Evolutionary conservation across 2,888 invertebrate species (phyloP), one percentile per base, ranked within the genome.

Genomic region (Cactoblastis cactorum): DNA sequence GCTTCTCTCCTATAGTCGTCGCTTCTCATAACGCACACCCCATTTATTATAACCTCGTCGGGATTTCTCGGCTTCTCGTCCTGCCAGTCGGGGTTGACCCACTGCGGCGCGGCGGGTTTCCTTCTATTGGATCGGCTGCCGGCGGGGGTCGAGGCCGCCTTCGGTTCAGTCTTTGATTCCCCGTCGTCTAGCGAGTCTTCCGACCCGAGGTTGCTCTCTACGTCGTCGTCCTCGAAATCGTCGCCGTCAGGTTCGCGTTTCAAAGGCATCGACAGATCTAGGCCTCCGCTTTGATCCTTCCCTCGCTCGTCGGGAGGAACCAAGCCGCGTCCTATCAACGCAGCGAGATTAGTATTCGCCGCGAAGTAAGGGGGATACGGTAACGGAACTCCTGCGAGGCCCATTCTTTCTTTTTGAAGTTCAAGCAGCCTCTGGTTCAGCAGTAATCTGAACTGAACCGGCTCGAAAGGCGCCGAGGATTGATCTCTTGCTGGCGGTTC

Each of bases 41-140:
- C 97, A 74, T 97, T 97, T 66, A 97, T 97, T 70, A 97, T 97
- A 19, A 96, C 96, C 74, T 96, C 96, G 68, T 94, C 94, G 57
- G 82, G 88, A 70, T 78, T 85, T 39, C 90, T 80, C 14, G 91
- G 89, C 61, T 91, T 90, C 61, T 92, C 92, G 71, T 95, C 95
- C 71, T 95, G 95, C 95, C 96, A 96, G 66, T 96, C 96, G 5
- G 98, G 98, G 81, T 98, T 98, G 3, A 98, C 97, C 97, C 98
- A 98, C 83, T 98, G 98, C 1, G 98, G 98, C 49, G 98, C 97
- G 0, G 97, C 97, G 0, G 98, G 97, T 89, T 98, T 98, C 69
- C 98, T 92, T 57, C 97, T 89, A 51, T 94, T 95, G 18, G 90
- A 88, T 17, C 90, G 80, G 19, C 74, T 74, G 38, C 74, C 75